Base-by-base conservation (phyloP, 2,797 vertebrate genomes). In the Distichodus sexfasciatus region DNA sequence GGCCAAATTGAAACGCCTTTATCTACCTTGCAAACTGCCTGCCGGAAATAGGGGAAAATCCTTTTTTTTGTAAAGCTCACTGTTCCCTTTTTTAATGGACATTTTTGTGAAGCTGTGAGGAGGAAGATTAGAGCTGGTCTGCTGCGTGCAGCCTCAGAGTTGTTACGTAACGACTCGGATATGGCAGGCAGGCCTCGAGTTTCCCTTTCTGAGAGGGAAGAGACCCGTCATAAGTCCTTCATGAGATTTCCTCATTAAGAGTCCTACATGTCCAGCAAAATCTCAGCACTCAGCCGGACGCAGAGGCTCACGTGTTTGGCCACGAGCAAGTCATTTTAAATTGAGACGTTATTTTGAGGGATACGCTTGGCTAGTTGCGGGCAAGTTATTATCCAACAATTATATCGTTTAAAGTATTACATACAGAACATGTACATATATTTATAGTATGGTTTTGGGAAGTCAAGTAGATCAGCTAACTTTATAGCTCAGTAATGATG, bases 21-120 rank as follows among this genome's bases (percentile, higher is more conserved):
- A 40, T 72, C 69, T 23, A 19, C 24, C 4, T 57, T 8, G 26
- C 21, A 50, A 48, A 58, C 29, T 15, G 31, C 55, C 43, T 69
- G 36, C 24, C 40, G 55, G 35, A 36, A 23, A 59, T 41, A 10
- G 35, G 11, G 7, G 3, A 47, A 38, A 31, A 28, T n/a, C 17
- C 9, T 24, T 14, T 46, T 10, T 28, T 58, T 35, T 63, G 23
- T 17, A 3, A 1, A 43, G 50, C 50, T 17, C 28, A n/a, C 29
- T 43, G 24, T 40, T n/a, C 28, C 11, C 23, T 11, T 23, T 36
- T 55, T 10, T 55, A 35, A 35, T 55, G 29, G 31, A 36, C 36
- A 10, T 53, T 35, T 55, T 36, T 17, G 17, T 21, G 53, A 23
- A 55, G 4, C 53, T 55, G 53, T 36, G 53, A 55, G 31, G 33